Evolutionary conservation across 1,140 invertebrate species (phyloP), one percentile per base, ranked within the genome.

Genomic region (Samia ricini): DNA sequence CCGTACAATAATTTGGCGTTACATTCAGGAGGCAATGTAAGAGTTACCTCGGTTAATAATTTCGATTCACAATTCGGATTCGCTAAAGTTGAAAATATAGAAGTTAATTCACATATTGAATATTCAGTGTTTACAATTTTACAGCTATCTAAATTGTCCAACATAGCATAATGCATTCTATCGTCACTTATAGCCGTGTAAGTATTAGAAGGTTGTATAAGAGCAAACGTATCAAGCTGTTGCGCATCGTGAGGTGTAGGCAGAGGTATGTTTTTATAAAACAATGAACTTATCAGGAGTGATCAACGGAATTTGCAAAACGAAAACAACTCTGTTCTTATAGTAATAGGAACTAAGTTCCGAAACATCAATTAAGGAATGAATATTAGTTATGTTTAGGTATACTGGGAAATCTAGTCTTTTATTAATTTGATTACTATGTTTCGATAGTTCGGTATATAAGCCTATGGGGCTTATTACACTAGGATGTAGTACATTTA

Each of bases 401-500:
- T 51, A n/a, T 18, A 64, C 50, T 26, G 68, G 64, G 24, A 66
- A 70, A 29, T 70, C 68, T 56, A 66, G 56, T 42, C 42, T 63
- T 61, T 63, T 57, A 61, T 61, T 21, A 33, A 52, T 58, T 50
- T 26, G 26, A 8, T 15, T 61, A 63, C 61, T 57, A 7, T 26
- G 26, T 26, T 61, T 74, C 51, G 24, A 61, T 59, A 72, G 56
- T 58, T 72, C 71, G 2, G 58, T 64, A 48, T 29, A 68, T 3
- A 72, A 24, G 56, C 36, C 63, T 24, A 56, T 8, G 0, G 67
- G 67, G 26, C 33, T 73, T 49, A 73, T 63, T 24, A 74, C 61
- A 51, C 26, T 55, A 64, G 66, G 66, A 59, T 74, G 69, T 59
- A 74, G 12, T n/a, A 67, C 42, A 66, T 67, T 74, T 4, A 68